Conservation (phyloP, 2,797 vertebrate genomes). For the Microchirus variegatus region DNA sequence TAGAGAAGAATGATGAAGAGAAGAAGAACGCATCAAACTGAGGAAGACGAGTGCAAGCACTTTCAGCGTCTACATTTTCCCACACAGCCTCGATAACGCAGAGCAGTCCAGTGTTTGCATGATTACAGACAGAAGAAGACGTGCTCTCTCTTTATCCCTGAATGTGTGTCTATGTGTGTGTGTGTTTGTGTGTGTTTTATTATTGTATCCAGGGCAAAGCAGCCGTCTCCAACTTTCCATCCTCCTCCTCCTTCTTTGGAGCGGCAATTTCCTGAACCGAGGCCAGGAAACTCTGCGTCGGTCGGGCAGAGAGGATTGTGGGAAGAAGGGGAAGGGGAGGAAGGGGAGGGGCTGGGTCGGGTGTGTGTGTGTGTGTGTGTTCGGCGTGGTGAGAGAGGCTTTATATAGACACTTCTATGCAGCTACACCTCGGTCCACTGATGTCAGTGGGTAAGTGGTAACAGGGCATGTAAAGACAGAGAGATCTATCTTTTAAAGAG, state of each 20-base stretch:
- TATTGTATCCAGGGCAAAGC: constrained; percentile 94
- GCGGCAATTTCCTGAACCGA: constrained; percentile 95
- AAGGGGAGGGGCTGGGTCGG: constrained; percentile 70
- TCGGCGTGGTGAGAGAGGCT: constrained; percentile 63
- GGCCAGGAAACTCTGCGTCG: constrained; percentile 98
- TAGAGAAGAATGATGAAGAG: no score
- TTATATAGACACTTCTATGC: constrained; percentile 54
- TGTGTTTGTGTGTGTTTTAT: constrained; percentile 85
- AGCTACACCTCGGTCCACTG: constrained; percentile 25
- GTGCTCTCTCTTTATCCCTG: constrained; percentile 17
- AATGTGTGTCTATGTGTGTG: constrained; percentile 82
- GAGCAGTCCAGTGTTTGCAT: constrained; percentile 52
- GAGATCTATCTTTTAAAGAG: background rate
- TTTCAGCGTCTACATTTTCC: constrained; percentile 24
- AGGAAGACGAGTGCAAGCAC: background rate
- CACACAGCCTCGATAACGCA: constrained; percentile 53
- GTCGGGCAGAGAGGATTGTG: constrained; percentile 87
- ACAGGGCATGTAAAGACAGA: constrained; percentile 7
- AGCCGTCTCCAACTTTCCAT: constrained; percentile 93
- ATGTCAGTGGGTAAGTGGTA: constrained; percentile 21
- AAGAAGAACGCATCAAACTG: background rate
- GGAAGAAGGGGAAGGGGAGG: constrained; percentile 83
- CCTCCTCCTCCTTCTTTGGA: constrained; percentile 80
- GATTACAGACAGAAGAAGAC: background rate
- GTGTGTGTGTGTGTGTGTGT: constrained; percentile 66